These are phyloP conservation scores for Muscidifurax raptorellus DNA, from an alignment of 1,140 invertebrate species.

Conservation along the genomic window DNA sequence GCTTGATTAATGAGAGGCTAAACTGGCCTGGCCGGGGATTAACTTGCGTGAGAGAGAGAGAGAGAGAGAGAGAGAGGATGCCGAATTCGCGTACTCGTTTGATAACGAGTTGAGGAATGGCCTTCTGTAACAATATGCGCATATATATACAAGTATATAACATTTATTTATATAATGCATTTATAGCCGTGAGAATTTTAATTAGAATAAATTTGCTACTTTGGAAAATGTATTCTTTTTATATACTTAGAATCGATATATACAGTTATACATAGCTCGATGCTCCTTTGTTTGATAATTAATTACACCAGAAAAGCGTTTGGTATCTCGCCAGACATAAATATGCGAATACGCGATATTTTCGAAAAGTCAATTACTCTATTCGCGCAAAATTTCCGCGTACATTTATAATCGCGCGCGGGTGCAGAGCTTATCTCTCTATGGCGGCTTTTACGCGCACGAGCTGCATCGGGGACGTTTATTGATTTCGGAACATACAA, in stretches of 20 bases:
- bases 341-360: background rate
- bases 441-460: no score
- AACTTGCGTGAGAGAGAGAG: background rate
- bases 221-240: no score
- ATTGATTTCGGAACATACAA: background rate
- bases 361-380: background rate
- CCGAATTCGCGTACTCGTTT: background rate
- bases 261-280: no score
- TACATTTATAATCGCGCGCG: background rate
- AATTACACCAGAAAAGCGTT: background rate
- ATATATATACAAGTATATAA: no score
- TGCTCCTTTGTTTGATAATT: background rate
- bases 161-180: no score
- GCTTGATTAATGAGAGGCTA: constrained; percentile 33
- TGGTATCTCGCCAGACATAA: no score
- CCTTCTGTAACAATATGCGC: no score
- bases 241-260: no score
- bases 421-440: background rate
- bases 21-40: background rate
- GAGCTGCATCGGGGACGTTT: background rate
- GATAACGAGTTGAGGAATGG: no score
- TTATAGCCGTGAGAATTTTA: no score
- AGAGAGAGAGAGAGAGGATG: background rate
- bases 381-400: background rate
- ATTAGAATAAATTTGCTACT: no score